phyloP scores from a whole-genome alignment of 2,113 vertebrate species.

The Periophthalmus modestus region DNA sequence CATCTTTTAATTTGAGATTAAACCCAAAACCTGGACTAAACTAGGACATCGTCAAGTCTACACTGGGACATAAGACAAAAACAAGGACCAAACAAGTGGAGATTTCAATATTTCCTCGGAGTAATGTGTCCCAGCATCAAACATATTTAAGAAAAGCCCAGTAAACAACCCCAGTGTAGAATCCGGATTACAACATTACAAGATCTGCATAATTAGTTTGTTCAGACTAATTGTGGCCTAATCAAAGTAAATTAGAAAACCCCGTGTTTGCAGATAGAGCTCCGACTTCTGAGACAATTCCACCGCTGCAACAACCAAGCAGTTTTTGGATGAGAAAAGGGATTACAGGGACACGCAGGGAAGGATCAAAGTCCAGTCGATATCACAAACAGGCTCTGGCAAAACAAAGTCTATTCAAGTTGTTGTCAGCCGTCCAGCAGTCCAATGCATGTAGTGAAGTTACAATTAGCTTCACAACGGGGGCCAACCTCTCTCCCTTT shows the following conservation, averaged over 20 bases:
- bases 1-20: no score
- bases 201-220: constrained; percentile 8
- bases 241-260: constrained; percentile 7
- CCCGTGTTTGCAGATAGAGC: background rate
- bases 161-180: background rate
- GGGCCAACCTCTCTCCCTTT: no score
- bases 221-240: constrained; percentile 12
- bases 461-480: no score
- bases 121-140: background rate
- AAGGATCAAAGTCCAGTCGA: constrained; percentile 72
- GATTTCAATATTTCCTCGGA: background rate
- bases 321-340: constrained; percentile 60
- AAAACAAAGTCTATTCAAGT: constrained; percentile 57
- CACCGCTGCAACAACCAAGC: background rate
- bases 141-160: background rate
- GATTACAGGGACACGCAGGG: constrained; percentile 59
- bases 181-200: constrained; percentile 14
- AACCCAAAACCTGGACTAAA: no score
- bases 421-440: background rate
- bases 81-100: background rate
- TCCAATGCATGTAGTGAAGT: background rate
- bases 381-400: constrained; percentile 51
- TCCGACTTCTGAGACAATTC: background rate
- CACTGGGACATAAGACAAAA: no score
- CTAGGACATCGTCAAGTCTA: no score